These are phyloP conservation scores for Capromys pilorides DNA, from an alignment of 2,797 vertebrate species.

Conservation along the genomic window DNA sequence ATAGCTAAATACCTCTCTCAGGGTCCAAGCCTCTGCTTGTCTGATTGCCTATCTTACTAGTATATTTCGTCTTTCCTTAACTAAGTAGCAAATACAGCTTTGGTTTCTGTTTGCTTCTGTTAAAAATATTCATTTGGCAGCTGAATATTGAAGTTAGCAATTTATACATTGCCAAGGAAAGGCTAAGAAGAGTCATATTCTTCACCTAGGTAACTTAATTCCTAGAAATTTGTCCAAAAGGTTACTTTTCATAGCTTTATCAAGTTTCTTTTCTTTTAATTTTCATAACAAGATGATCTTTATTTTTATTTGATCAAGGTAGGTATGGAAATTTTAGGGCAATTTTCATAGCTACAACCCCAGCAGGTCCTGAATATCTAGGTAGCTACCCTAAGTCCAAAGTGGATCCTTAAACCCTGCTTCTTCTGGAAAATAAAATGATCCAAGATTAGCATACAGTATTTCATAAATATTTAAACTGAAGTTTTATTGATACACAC, in stretches of 20 bases:
- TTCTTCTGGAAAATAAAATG: background rate
- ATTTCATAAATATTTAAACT: conserved; percentile 11
- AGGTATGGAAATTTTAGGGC: background rate
- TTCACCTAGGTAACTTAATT: background rate
- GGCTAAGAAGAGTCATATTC: background rate
- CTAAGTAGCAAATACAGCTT: background rate
- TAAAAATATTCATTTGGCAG: background rate
- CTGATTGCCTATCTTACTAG: background rate
- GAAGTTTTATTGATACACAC: background rate
- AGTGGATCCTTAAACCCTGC: background rate
- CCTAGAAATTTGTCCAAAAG: conserved; percentile 33
- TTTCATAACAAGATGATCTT: background rate
- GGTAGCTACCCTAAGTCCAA: background rate
- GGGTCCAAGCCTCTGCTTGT: background rate
- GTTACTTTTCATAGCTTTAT: background rate
- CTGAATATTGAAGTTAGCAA: background rate
- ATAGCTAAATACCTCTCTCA: background rate
- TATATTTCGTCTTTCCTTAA: background rate
- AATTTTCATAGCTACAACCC: background rate
- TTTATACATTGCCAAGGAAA: background rate
- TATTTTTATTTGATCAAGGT: conserved; percentile 5
- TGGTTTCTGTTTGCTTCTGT: background rate
- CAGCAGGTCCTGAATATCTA: background rate
- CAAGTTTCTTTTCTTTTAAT: background rate
- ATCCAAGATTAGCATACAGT: background rate